phyloP scores from a whole-genome alignment of 2,888 invertebrate species.

The Andricus curvator region DNA sequence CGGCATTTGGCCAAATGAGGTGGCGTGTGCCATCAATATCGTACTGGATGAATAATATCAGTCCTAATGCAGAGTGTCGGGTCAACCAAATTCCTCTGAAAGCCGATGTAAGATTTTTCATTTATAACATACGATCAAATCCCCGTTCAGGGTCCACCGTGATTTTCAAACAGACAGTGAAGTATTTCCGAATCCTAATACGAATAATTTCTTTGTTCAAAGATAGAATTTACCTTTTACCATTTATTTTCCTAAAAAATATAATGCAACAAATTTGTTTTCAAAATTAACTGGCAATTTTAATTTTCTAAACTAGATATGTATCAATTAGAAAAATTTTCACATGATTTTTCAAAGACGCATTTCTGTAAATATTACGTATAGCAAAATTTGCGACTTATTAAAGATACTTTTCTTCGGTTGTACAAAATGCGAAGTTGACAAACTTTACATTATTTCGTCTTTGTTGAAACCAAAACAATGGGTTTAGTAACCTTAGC shows the following conservation, averaged over 20 bases:
- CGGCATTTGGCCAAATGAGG: neutral
- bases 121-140: conserved; percentile 60
- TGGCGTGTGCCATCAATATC: neutral
- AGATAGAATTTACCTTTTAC: neutral
- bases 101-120: conserved; percentile 68
- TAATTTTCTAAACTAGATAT: too few species aligned
- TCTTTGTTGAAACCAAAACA: too few species aligned
- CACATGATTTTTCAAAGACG: too few species aligned
- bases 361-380: too few species aligned
- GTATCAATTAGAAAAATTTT: too few species aligned
- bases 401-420: too few species aligned
- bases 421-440: too few species aligned
- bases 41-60: conserved; percentile 48
- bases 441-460: too few species aligned
- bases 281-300: too few species aligned
- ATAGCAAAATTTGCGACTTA: too few species aligned
- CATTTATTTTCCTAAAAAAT: neutral
- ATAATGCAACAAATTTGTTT: too few species aligned
- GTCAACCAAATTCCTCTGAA: conserved; percentile 67
- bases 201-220: neutral
- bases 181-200: neutral
- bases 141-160: conserved; percentile 59
- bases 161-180: conserved; percentile 49
- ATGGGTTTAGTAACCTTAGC: too few species aligned
- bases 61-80: conserved; percentile 60